These are phyloP conservation scores for Synanthedon vespiformis DNA, from an alignment of 2,888 invertebrate genomes.

Conservation along the genomic window DNA sequence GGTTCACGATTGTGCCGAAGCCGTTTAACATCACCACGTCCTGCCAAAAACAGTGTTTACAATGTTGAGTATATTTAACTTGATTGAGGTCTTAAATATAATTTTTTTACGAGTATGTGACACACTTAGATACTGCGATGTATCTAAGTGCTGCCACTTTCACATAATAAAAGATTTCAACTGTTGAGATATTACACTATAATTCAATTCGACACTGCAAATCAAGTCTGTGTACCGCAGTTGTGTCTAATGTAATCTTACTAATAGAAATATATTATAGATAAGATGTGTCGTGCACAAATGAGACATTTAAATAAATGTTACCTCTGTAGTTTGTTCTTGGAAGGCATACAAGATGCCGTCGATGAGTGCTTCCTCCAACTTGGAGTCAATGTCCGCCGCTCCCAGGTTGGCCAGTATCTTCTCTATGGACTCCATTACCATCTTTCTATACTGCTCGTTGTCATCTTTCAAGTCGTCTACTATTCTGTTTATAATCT, in stretches of 20 bases:
- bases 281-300: no score
- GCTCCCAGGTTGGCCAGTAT: conserved; percentile 98
- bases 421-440: conserved; percentile 99
- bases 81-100: not conserved
- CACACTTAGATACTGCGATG: no score
- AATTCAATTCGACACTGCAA: no score
- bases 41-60: conserved; percentile 33
- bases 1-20: conserved; percentile 98
- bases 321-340: conserved; percentile 97
- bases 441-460: conserved; percentile 99
- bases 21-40: conserved; percentile 99
- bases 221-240: not conserved
- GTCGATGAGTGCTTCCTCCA: conserved; percentile 99
- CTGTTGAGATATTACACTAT: not conserved
- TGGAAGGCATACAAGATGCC: conserved; percentile 99
- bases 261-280: no score
- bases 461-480: conserved; percentile 99
- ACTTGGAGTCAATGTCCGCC: conserved; percentile 96
- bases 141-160: no score
- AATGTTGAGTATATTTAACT: not conserved
- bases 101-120: no score
- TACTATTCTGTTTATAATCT: conserved; percentile 98
- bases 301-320: conserved; percentile 1
- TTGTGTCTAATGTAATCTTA: not conserved
- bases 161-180: no score